Percentiles rank a stretch among this genome's conserved stretches.
Evolutionary conservation across 2,113 vertebrate species (phyloP).

Genomic region (Onychostoma macrolepis): DNA sequence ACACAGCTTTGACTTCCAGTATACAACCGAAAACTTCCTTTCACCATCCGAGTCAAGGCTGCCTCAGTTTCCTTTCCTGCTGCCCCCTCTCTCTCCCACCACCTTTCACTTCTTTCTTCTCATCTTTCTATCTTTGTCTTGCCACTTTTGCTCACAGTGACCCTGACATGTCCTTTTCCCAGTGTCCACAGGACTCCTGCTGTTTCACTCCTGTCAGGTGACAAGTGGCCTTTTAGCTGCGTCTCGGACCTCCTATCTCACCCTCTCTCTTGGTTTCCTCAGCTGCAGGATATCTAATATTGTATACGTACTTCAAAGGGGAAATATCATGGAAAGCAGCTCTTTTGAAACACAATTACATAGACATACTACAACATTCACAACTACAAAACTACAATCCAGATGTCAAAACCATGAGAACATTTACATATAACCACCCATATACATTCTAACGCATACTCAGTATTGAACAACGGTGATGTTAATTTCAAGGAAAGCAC

Average conservation of each 20-base stretch:
- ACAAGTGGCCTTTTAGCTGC: constrained; percentile 71
- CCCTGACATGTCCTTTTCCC: constrained; percentile 71
- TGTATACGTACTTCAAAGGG: constrained; percentile 21
- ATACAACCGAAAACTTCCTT: background rate
- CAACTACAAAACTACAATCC: background rate
- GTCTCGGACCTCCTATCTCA: constrained; percentile 52
- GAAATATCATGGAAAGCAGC: background rate
- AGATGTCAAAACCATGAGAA: background rate
- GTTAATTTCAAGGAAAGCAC: background rate
- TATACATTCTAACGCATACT: background rate
- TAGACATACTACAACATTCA: background rate
- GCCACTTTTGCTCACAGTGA: constrained; percentile 72
- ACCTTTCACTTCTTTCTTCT: constrained; percentile 14
- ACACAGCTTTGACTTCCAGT: background rate
- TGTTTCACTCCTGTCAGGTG: constrained; percentile 64
- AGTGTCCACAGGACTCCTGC: constrained; percentile 56
- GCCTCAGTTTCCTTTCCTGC: background rate
- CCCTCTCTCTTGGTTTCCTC: constrained; percentile 50
- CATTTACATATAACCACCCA: background rate
- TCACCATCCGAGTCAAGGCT: constrained; percentile 1
- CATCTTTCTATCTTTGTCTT: constrained; percentile 52
- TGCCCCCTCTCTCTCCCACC: background rate
- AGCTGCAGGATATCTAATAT: background rate
- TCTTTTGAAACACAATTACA: background rate
- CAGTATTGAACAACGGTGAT: background rate